phyloP scores from a whole-genome alignment of 2,888 invertebrate genomes.

The Rhynchonema sp. region DNA sequence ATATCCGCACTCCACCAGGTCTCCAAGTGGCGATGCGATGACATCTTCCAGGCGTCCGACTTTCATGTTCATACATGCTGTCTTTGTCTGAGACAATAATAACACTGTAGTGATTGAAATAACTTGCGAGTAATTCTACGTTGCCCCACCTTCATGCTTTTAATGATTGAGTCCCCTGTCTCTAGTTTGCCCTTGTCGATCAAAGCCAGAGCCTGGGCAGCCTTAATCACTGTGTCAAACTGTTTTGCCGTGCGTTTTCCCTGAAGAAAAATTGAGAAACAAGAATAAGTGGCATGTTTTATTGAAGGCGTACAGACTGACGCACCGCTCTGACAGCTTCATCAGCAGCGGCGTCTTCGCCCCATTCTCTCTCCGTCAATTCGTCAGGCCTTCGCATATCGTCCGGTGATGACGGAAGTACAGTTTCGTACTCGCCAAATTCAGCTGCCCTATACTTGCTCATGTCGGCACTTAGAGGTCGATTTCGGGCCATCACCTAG shows the following conservation, averaged over 20 bases:
- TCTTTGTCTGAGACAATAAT: background rate
- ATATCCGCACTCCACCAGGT: background rate
- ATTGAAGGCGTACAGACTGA: too few species aligned
- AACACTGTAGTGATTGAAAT: background rate
- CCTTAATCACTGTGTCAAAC: background rate
- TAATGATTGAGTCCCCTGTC: background rate
- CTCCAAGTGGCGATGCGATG: background rate
- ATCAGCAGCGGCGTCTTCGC: background rate
- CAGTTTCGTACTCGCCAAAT: background rate
- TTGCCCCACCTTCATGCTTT: background rate
- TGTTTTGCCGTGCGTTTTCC: background rate
- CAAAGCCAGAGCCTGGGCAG: background rate
- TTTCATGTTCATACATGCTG: background rate
- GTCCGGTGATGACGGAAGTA: background rate
- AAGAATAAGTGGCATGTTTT: too few species aligned
- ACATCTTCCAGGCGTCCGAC: background rate
- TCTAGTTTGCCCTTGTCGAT: background rate
- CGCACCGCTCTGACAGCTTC: background rate
- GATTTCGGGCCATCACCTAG: too few species aligned
- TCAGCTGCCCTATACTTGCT: too few species aligned
- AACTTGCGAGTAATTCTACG: background rate
- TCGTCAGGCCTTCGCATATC: background rate
- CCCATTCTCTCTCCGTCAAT: background rate
- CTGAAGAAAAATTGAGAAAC: too few species aligned
- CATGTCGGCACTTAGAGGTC: too few species aligned